Conservation (phyloP, 2,888 invertebrate genomes). For the Belgica antarctica region DNA sequence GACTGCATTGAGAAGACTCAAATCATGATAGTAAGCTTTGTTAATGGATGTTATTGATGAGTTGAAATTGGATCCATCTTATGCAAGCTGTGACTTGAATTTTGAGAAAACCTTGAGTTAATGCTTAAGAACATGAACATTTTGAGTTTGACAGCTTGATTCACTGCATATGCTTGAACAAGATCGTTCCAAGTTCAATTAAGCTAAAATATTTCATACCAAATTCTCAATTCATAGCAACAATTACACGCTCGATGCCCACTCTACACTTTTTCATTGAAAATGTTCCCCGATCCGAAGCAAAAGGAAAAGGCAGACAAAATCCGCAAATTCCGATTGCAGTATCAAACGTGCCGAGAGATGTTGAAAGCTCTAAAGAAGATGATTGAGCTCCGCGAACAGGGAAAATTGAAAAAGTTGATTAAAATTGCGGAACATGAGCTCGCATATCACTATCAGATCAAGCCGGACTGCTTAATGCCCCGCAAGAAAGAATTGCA, state of each 20-base stretch:
- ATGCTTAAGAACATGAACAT: too few species aligned
- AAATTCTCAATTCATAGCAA: not conserved
- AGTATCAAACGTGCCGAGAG: conserved; percentile 27
- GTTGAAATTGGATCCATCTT: too few species aligned
- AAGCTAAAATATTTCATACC: not conserved
- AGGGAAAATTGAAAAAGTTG: conserved; percentile 12
- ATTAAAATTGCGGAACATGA: conserved; percentile 25
- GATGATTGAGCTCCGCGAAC: not conserved
- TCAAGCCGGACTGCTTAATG: conserved; percentile 1
- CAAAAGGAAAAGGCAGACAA: not conserved
- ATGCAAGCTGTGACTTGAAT: too few species aligned
- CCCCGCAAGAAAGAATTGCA: conserved; percentile 34
- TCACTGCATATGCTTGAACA: not conserved
- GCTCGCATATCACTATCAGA: conserved; percentile 17
- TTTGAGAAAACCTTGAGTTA: too few species aligned
- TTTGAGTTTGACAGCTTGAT: too few species aligned
- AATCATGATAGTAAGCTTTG: conserved; percentile 14
- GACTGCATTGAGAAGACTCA: conserved; percentile 12
- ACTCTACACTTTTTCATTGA: not conserved
- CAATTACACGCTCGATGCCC: conserved; percentile 41
- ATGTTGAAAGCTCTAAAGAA: conserved; percentile 30
- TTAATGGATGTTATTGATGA: too few species aligned
- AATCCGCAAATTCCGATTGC: not conserved
- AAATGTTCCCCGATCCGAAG: conserved; percentile 13
- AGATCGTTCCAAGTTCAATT: not conserved